Evolutionary conservation across 2,113 vertebrate genomes (phyloP).

Genomic region (Zingel zingel): DNA sequence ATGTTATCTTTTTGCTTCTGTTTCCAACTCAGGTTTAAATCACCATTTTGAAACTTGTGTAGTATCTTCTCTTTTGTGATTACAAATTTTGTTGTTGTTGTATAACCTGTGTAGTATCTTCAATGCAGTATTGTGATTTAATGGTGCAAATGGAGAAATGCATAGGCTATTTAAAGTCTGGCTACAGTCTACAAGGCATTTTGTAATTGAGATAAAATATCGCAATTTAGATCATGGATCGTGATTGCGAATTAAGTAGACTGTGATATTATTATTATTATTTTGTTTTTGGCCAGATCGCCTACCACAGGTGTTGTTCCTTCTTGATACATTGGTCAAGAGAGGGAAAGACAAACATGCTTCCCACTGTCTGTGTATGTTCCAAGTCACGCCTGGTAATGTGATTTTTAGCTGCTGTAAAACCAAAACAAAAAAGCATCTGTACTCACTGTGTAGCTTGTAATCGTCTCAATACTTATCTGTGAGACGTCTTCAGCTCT

Average conservation of each 20-base stretch:
- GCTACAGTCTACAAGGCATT: no score
- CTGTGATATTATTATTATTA: neutral
- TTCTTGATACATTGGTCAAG: conserved; percentile 34
- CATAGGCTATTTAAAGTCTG: no score
- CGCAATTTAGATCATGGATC: no score
- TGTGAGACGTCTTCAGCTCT: conserved; percentile 11
- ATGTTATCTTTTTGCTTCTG: neutral
- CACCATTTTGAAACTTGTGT: neutral
- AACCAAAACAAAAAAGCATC: conserved; percentile 45
- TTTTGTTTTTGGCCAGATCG: neutral
- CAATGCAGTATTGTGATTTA: no score
- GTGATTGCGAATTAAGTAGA: no score
- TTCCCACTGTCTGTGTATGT: conserved; percentile 63
- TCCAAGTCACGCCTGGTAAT: conserved; percentile 41
- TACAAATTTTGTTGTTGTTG: no score
- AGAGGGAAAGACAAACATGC: conserved; percentile 71
- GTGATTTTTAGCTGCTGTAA: conserved; percentile 44
- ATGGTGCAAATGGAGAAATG: neutral
- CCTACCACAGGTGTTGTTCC: neutral
- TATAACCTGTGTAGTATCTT: neutral
- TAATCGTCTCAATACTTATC: neutral
- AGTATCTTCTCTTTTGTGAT: neutral
- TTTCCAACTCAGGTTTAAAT: neutral
- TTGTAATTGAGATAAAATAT: no score
- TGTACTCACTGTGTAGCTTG: conserved; percentile 24